These are phyloP conservation scores for Pseudobourletiella spinata DNA, from an alignment of 1,140 invertebrate species.

Conservation along the genomic window DNA sequence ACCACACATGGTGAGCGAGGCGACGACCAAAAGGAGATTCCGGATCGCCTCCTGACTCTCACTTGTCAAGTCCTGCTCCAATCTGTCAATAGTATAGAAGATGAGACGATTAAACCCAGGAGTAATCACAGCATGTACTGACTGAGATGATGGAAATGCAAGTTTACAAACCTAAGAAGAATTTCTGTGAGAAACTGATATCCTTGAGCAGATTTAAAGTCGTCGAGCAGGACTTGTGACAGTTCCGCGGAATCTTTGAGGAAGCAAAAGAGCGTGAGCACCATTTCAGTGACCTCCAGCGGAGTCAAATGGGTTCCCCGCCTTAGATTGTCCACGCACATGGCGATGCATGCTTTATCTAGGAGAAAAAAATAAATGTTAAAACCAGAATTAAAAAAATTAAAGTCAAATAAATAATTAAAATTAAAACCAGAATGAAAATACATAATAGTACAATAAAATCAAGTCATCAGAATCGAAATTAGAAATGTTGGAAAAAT, in stretches of 20 bases:
- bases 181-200: constrained; percentile 92
- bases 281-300: constrained; percentile 96
- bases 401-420: too few relatives aligned
- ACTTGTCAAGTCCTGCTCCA: constrained; percentile 63
- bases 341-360: constrained; percentile 90
- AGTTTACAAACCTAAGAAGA: constrained; percentile 88
- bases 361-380: too few relatives aligned
- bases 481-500: too few relatives aligned
- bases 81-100: constrained; percentile 46
- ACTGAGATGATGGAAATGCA: too few relatives aligned
- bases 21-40: constrained; percentile 85
- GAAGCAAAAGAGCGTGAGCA: constrained; percentile 95
- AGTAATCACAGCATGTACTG: background rate
- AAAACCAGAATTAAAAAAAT: too few relatives aligned
- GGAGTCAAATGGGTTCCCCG: constrained; percentile 59
- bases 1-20: constrained; percentile 87
- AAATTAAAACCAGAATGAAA: too few relatives aligned
- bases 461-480: background rate
- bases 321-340: constrained; percentile 96
- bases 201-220: constrained; percentile 88
- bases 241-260: constrained; percentile 97
- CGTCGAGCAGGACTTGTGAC: constrained; percentile 83
- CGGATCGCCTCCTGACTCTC: constrained; percentile 81
- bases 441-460: too few relatives aligned
- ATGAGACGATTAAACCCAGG: too few relatives aligned